Evolutionary conservation across 2,113 vertebrate genomes (phyloP).

Genomic region (Fregata magnificens): DNA sequence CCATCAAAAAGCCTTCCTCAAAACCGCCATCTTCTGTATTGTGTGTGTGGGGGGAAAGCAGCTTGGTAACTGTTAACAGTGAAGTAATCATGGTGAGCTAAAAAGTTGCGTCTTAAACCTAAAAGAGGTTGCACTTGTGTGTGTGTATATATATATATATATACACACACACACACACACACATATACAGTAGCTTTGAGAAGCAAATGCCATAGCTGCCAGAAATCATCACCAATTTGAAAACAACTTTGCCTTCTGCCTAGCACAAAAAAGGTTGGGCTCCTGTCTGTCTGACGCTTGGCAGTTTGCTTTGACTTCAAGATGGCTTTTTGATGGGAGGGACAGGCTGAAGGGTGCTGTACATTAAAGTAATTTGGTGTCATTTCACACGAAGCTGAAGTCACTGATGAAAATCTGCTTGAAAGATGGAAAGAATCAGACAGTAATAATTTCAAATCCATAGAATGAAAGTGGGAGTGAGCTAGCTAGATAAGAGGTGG

Average conservation of each 20-base stretch:
- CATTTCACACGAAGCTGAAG: neutral
- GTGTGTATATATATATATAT: too few species aligned
- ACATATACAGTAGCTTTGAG: neutral
- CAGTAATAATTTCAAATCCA: fast-evolving
- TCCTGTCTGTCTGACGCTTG: fast-evolving
- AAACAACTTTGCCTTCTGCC: neutral
- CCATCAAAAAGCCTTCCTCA: neutral
- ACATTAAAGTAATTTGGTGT: neutral
- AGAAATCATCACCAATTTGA: neutral
- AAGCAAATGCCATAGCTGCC: neutral
- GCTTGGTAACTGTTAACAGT: neutral
- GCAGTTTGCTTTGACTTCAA: neutral
- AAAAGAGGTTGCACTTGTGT: neutral
- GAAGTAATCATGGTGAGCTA: neutral
- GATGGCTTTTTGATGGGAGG: neutral
- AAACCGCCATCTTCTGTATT: neutral
- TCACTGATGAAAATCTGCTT: neutral
- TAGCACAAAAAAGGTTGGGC: neutral
- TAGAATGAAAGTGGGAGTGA: neutral
- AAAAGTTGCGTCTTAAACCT: neutral
- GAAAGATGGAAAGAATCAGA: neutral
- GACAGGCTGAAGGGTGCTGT: neutral
- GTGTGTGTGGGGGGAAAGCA: neutral
- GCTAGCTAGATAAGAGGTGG: neutral
- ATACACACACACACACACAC: too few species aligned